Conservation (phyloP, 1,140 invertebrate genomes). For the Zaprionus lachaisei region DNA sequence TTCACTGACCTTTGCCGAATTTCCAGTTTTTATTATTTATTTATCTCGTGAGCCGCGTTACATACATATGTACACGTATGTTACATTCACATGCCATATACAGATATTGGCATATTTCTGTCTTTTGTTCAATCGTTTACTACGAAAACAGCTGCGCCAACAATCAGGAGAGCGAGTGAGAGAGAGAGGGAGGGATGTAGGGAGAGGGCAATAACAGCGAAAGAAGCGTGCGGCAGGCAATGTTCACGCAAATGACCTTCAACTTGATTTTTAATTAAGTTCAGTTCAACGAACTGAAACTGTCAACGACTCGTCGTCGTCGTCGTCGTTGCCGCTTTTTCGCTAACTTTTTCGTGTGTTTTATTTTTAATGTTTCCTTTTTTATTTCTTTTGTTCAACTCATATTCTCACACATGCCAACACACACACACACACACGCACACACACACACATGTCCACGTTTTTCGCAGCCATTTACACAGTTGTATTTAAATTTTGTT, state of each 20-base stretch:
- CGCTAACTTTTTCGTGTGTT: constrained; percentile 39
- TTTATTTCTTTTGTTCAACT: constrained; percentile 24
- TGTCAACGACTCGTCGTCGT: constrained; percentile 58
- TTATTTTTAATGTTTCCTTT: constrained; percentile 56
- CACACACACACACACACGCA: not conserved
- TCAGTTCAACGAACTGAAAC: constrained; percentile 78
- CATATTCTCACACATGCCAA: not conserved
- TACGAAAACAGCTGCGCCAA: constrained; percentile 35
- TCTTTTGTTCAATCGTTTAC: constrained; percentile 38
- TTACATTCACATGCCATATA: constrained; percentile 22
- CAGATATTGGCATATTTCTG: constrained; percentile 40
- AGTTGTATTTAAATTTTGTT: constrained; percentile 27
- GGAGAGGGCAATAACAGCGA: not conserved
- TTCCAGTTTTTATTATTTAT: constrained; percentile 60
- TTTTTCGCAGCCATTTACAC: constrained; percentile 17
- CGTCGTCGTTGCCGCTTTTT: not conserved
- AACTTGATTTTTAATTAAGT: constrained; percentile 83
- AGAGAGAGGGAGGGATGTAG: not conserved
- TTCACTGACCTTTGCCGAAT: constrained; percentile 80
- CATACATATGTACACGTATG: no score
- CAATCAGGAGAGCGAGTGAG: not conserved
- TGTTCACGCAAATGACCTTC: constrained; percentile 67
- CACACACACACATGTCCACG: not conserved
- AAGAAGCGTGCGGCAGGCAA: constrained; percentile 20
- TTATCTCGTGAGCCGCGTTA: constrained; percentile 20